phyloP scores from a whole-genome alignment of 2,888 invertebrate genomes.

The Apodemia mormo region DNA sequence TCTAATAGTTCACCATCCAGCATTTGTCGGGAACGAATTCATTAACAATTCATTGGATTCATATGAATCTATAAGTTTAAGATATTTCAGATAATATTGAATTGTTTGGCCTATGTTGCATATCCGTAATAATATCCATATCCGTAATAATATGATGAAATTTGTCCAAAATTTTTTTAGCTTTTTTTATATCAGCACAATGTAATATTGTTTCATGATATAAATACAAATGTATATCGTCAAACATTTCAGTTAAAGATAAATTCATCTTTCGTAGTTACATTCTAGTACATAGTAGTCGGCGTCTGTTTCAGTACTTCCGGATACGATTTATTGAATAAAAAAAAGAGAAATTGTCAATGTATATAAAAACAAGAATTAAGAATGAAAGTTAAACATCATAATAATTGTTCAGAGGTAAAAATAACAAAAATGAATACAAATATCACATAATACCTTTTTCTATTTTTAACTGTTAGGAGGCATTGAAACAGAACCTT shows the following conservation, averaged over 20 bases:
- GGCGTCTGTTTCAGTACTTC: neutral
- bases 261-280: conserved; percentile 1
- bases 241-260: neutral
- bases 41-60: neutral
- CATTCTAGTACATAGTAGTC: neutral
- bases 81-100: neutral
- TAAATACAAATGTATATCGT: neutral
- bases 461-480: neutral
- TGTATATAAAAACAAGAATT: too few relatives aligned
- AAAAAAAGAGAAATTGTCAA: too few relatives aligned
- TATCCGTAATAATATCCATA: neutral
- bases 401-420: too few relatives aligned
- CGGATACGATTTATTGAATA: neutral
- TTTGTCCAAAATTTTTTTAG: neutral
- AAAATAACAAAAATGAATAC: too few relatives aligned
- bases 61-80: neutral
- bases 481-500: neutral
- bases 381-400: too few relatives aligned
- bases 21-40: neutral
- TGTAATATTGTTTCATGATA: neutral
- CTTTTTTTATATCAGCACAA: neutral
- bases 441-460: too few relatives aligned
- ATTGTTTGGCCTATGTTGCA: neutral
- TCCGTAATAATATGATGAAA: neutral
- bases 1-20: neutral